Evolutionary conservation across 2,113 vertebrate genomes (phyloP), one percentile per base, ranked within the genome.

Genomic region (Anseranas semipalmata): DNA sequence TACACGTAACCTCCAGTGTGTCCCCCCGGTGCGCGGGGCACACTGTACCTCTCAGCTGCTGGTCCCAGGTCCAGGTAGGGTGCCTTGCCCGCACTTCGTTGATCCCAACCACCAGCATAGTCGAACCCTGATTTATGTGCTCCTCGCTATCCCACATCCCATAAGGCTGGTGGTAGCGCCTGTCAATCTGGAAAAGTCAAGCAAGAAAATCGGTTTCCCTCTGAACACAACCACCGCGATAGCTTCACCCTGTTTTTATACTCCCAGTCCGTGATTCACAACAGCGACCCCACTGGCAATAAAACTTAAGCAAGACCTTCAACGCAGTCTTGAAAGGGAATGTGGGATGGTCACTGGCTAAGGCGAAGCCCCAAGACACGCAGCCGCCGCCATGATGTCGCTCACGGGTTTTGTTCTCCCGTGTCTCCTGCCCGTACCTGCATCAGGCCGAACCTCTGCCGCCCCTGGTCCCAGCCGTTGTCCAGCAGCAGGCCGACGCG

Each of bases 11-110:
- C 68, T 50, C 4, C 7, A 55, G n/a, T 1, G 0, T 65, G 9
- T 39, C n/a, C 28, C 48, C 78, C 28, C 13, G 6, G n/a, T 15
- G 33, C 12, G 59, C 32, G 60, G 35, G 53, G 17, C 70, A 39
- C 19, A 1, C 1, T 0, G 0, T 96, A 98, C 98, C 98, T 98
- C 98, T 98, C 77, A 99, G 96, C 72, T 97, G 97, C 62, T 87
- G 97, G 56, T 98, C 98, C 27, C 96, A 95, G 32, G 91, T 91
- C 98, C 98, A 98, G 45, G 33, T 81, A 58, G 98, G 98, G 95
- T 98, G 98, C 82, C 95, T 98, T 17, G 72, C 95, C 87, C 97
- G 86, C 52, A 98, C 96, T 45, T 82, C 91, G 67, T 98, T 97
- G 78, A 98, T 97, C 41, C 52, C 94, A 52, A 60, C 58, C 74